These are phyloP conservation scores for Calycopis cecrops DNA, from an alignment of 1,140 invertebrate genomes.

Conservation along the genomic window DNA sequence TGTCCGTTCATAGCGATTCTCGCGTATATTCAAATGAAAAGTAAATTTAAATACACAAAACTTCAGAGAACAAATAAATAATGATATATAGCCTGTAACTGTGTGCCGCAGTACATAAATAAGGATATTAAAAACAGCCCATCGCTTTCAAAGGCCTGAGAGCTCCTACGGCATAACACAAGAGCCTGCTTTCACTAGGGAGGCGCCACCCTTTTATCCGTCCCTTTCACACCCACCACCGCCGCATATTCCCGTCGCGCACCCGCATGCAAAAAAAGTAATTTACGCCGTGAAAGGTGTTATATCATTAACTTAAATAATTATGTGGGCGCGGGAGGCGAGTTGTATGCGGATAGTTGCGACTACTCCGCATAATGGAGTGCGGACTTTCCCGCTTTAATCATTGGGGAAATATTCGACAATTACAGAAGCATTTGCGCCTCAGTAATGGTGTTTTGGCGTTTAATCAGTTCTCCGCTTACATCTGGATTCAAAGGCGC, in stretches of 20 bases:
- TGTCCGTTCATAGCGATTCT: no score
- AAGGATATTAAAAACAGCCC: slow-evolving; percentile 53
- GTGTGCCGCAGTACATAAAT: slow-evolving; percentile 39
- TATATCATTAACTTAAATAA: slow-evolving; percentile 71
- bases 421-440: slow-evolving; percentile 3
- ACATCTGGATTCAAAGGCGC: no score
- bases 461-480: neutral
- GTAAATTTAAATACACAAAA: no score
- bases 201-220: slow-evolving; percentile 37
- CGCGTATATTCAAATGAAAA: no score
- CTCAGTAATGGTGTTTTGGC: neutral
- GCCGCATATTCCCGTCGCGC: slow-evolving; percentile 18
- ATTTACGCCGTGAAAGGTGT: slow-evolving; percentile 56
- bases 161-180: slow-evolving; percentile 50
- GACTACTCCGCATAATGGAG: slow-evolving; percentile 67
- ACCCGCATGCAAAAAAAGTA: slow-evolving; percentile 47
- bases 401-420: slow-evolving; percentile 65
- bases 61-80: no score
- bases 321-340: slow-evolving; percentile 42
- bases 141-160: slow-evolving; percentile 34
- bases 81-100: neutral
- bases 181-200: slow-evolving; percentile 31
- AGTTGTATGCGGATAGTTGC: slow-evolving; percentile 41
- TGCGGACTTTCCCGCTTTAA: slow-evolving; percentile 54
- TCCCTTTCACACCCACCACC: slow-evolving; percentile 29